Percentiles rank a stretch among this genome's conserved stretches.
Evolutionary conservation across 2,113 vertebrate genomes (phyloP).

Genomic region (Grantiella picta): DNA sequence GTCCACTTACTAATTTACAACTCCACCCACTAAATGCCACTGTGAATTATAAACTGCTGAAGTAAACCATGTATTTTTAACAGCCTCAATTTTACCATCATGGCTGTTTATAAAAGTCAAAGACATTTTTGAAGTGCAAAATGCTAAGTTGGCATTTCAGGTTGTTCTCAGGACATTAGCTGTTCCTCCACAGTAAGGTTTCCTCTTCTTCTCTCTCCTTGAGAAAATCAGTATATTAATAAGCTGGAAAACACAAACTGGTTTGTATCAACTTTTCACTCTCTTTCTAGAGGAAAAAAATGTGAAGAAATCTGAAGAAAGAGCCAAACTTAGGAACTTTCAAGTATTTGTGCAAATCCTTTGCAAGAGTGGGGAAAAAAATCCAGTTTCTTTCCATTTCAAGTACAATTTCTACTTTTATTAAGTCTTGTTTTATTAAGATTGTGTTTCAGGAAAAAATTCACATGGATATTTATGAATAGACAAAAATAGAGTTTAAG

Average conservation of each 20-base stretch:
- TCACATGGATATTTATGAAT: background rate
- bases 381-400: background rate
- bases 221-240: background rate
- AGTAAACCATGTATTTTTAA: slow-evolving; percentile 78
- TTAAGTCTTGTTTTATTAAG: background rate
- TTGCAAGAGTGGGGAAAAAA: background rate
- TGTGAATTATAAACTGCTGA: slow-evolving; percentile 76
- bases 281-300: background rate
- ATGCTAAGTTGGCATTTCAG: slow-evolving; percentile 67
- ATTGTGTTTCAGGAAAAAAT: background rate
- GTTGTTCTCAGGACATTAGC: slow-evolving; percentile 41
- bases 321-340: background rate
- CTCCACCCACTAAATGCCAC: slow-evolving; percentile 71
- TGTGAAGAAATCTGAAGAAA: background rate
- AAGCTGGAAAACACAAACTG: background rate
- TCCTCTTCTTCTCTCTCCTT: background rate
- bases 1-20: slow-evolving; percentile 74
- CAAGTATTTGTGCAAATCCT: background rate
- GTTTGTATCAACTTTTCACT: background rate
- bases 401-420: background rate
- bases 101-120: slow-evolving; percentile 43
- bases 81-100: slow-evolving; percentile 73
- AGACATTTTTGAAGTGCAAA: slow-evolving; percentile 53
- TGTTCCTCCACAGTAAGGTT: background rate
- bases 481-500: background rate